Evolutionary conservation across 2,797 vertebrate genomes (phyloP).

Genomic region (Scomberomorus guttatus): DNA sequence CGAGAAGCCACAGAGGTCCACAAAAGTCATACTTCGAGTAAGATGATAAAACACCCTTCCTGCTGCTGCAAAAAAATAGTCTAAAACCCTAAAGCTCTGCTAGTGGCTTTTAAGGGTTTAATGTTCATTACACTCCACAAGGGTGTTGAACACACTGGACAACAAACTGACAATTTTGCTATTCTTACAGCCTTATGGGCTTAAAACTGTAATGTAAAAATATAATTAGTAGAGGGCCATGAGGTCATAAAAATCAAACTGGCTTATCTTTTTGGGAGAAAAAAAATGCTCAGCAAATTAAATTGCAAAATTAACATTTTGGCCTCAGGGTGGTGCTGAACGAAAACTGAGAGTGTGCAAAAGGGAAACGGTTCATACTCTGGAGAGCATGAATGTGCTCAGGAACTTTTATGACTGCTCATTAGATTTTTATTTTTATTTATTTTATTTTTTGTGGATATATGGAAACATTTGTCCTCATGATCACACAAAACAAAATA

Average conservation of each 20-base stretch:
- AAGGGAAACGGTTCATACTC: background rate
- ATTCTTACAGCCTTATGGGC: slow-evolving; percentile 9
- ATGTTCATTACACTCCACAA: slow-evolving; percentile 20
- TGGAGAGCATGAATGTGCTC: background rate
- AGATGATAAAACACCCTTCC: background rate
- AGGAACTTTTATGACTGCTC: background rate
- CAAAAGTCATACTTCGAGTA: background rate
- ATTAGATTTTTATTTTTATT: background rate
- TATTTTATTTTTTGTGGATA: background rate
- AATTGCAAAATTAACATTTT: background rate
- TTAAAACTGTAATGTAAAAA: slow-evolving; percentile 15
- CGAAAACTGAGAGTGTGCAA: background rate
- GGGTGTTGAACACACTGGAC: slow-evolving; percentile 1
- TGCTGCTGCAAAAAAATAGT: background rate
- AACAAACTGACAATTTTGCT: slow-evolving; percentile 16
- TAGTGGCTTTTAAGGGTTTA: background rate
- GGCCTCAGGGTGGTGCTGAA: background rate
- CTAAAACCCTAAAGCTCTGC: background rate
- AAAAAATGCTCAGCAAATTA: slow-evolving; percentile 29
- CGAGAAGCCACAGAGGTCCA: background rate
- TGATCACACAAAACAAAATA: too few relatives aligned
- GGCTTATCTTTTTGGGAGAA: background rate
- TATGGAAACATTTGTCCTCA: background rate
- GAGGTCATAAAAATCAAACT: slow-evolving; percentile 2
- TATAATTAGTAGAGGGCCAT: slow-evolving; percentile 30